Conservation (phyloP, 2,113 vertebrate genomes). For the Arenaria interpres region DNA sequence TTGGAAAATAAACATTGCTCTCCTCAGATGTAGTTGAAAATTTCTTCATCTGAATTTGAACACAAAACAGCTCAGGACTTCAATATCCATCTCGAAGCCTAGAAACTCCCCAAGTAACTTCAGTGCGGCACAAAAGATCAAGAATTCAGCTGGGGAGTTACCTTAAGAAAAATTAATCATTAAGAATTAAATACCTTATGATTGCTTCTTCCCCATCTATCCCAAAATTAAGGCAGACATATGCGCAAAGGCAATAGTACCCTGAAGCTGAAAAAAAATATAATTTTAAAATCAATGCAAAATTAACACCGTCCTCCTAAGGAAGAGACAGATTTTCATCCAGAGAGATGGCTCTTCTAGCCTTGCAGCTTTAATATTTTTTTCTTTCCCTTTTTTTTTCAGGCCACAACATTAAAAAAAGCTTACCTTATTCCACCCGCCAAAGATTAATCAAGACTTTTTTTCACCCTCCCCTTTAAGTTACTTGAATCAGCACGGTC, state of each 20-base stretch:
- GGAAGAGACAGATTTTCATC: neutral
- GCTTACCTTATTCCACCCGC: neutral
- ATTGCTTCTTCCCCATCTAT: neutral
- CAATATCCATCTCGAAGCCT: neutral
- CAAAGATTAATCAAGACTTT: neutral
- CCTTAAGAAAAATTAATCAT: neutral
- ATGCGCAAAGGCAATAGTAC: neutral
- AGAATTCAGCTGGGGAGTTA: neutral
- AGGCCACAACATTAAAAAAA: neutral
- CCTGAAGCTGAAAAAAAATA: neutral
- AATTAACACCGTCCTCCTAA: neutral
- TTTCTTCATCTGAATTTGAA: neutral
- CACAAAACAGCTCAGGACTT: neutral
- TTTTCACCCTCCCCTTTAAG: fast-evolving
- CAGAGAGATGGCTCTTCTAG: neutral
- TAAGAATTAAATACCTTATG: neutral
- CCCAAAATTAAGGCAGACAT: neutral
- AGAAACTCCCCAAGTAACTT: neutral
- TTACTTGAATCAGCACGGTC: neutral
- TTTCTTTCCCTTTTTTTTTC: neutral
- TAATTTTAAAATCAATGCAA: neutral
- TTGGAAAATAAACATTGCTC: neutral
- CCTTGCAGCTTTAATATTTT: neutral
- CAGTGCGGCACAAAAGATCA: neutral
- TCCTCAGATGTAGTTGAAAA: neutral